Base-by-base conservation (phyloP, 2,797 vertebrate genomes). In the Limosa lapponica region DNA sequence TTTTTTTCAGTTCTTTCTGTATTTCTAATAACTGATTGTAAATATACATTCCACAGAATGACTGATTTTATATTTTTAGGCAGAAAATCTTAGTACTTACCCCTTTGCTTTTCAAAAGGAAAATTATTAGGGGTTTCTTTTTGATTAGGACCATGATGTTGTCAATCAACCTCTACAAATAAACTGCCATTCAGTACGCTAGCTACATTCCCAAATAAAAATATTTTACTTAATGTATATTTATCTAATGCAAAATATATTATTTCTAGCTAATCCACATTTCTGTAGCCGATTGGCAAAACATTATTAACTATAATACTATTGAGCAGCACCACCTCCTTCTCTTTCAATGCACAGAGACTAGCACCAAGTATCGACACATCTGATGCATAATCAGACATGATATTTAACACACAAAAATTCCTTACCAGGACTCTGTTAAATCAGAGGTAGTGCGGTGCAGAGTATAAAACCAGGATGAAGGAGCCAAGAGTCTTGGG, bases 1-100 rank as follows among this genome's bases (percentile, higher is more conserved):
- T 93, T 91, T 96, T 96, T 96, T 90, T n/a, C 75, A 77, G 49
- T 87, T 82, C 52, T 80, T 96, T 91, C 44, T 91, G 3, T 72
- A 75, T 95, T 93, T 94, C 55, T 59, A 89, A 85, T 90, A 93
- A 44, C 30, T 62, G 48, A 67, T 77, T 90, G 71, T 27, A 80
- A 86, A 82, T 30, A 59, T 9, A 25, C 24, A 17, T 71, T 93
- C 23, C 36, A 23, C 34, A 49, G 41, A 82, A 86, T 36, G 49
- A 54, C 23, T 28, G 16, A 41, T 46, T 75, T 57, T 43, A 8
- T 61, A 24, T 28, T 93, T 89, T 79, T 72, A 73, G 34, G 32
- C 9, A 58, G 57, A 86, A 88, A 79, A 89, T 39, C n/a, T 30
- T 61, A 28, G n/a, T 61, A 62, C 44, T 79, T 37, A 65, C 41